phyloP scores from a whole-genome alignment of 2,888 invertebrate species.

The Zaprionus lineosus region DNA sequence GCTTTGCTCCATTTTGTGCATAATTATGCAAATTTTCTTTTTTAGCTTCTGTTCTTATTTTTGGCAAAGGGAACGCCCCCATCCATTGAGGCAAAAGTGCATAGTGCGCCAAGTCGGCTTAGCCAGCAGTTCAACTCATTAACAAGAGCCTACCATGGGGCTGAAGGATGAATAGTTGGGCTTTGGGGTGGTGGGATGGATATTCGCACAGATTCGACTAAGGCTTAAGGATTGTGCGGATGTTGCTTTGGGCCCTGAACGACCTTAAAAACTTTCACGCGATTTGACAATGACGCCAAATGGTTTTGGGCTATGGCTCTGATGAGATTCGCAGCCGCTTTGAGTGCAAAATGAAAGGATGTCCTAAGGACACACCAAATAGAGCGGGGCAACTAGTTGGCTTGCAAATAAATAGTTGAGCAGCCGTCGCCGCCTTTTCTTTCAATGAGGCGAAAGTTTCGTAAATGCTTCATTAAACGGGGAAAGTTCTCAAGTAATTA shows the following conservation, averaged over 20 bases:
- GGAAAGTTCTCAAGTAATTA: no score
- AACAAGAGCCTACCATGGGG: constrained; percentile 12
- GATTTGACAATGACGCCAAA: constrained; percentile 57
- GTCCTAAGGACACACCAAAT: constrained; percentile 27
- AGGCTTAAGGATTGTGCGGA: not conserved
- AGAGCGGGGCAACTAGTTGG: constrained; percentile 24
- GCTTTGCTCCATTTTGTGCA: not conserved
- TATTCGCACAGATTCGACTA: not conserved
- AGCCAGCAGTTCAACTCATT: constrained; percentile 20
- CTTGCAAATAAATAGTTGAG: constrained; percentile 31
- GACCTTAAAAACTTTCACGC: constrained; percentile 63
- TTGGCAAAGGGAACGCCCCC: not conserved
- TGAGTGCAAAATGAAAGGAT: constrained; percentile 16
- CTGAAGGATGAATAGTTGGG: not conserved
- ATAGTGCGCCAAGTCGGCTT: constrained; percentile 12
- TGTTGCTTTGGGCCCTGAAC: constrained; percentile 30
- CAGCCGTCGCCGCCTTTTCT: constrained; percentile 9
- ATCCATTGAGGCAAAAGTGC: not conserved
- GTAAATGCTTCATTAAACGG: constrained; percentile 30
- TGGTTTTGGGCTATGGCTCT: constrained; percentile 18
- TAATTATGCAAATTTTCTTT: constrained; percentile 7
- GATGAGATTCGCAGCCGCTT: constrained; percentile 37
- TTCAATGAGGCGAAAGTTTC: constrained; percentile 9
- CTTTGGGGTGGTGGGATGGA: not conserved
- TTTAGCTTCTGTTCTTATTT: not conserved